phyloP scores from a whole-genome alignment of 2,797 vertebrate genomes.

The Fringilla coelebs region DNA sequence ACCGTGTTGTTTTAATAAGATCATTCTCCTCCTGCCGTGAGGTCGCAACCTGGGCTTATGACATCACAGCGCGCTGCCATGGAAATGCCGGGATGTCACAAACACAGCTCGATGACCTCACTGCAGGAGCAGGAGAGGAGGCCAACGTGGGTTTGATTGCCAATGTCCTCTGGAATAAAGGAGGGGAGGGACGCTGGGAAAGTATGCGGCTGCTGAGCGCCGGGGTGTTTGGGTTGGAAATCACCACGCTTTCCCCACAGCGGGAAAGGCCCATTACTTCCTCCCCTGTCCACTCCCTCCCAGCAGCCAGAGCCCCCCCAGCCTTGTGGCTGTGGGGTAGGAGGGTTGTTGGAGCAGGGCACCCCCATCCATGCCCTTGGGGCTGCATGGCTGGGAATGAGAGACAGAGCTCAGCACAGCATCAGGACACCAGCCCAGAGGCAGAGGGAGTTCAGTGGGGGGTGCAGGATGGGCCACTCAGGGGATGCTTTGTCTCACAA shows the following conservation, averaged over 20 bases:
- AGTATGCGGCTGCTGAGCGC: slow-evolving; percentile 59
- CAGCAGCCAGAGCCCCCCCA: background rate
- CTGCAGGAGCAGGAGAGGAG: slow-evolving; percentile 62
- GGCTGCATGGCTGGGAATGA: rapidly evolving
- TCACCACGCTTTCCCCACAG: slow-evolving; percentile 33
- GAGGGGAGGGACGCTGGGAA: slow-evolving; percentile 60
- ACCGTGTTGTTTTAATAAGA: slow-evolving; percentile 62
- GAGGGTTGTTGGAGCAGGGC: background rate
- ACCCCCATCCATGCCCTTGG: background rate
- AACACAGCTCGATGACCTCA: slow-evolving; percentile 68
- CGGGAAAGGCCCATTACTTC: slow-evolving; percentile 19
- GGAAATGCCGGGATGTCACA: slow-evolving; percentile 61
- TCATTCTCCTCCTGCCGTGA: slow-evolving; percentile 56
- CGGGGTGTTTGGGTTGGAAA: slow-evolving; percentile 67
- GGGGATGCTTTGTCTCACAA: background rate
- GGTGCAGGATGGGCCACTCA: background rate
- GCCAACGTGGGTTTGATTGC: slow-evolving; percentile 40
- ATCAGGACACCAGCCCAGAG: background rate
- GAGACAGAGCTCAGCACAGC: background rate
- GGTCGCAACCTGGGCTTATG: slow-evolving; percentile 52
- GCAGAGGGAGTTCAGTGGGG: background rate
- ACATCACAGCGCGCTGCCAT: slow-evolving; percentile 61
- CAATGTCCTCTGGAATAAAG: slow-evolving; percentile 46
- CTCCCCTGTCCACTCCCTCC: background rate
- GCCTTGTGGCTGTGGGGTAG: background rate